Conservation (phyloP, 2,888 invertebrate species). For the Ormyrus thymus region DNA sequence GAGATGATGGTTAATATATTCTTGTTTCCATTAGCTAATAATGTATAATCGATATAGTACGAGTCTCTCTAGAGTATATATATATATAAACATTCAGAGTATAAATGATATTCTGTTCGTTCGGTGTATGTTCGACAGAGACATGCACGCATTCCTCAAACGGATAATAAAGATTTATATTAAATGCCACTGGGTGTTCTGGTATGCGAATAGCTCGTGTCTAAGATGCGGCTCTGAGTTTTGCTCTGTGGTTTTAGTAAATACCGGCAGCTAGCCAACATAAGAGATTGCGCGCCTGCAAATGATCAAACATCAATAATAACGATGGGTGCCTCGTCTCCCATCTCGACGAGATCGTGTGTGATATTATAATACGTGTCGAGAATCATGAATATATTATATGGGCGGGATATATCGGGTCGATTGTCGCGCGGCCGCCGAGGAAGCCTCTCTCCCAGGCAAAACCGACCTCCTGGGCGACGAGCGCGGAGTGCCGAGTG, state of each 20-base stretch:
- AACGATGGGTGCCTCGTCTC: no score
- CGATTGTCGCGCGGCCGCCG: no score
- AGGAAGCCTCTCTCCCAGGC: no score
- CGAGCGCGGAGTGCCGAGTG: no score
- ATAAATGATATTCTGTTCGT: neutral
- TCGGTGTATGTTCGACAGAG: constrained; percentile 38
- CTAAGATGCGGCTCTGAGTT: neutral
- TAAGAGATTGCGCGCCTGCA: constrained; percentile 10
- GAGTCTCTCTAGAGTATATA: neutral
- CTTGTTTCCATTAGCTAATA: neutral
- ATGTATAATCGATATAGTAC: neutral
- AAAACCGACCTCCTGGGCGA: no score
- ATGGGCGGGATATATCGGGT: no score
- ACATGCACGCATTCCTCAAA: constrained; percentile 52
- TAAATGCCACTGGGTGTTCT: neutral
- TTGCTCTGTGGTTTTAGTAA: neutral
- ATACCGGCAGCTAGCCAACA: constrained; percentile 33
- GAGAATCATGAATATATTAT: no score
- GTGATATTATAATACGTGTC: no score
- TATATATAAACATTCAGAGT: constrained; percentile 1
- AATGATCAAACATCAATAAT: constrained; percentile 25
- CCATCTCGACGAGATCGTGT: no score
- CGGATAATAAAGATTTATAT: constrained; percentile 6
- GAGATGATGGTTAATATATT: neutral
- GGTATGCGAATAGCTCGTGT: neutral